phyloP scores from a whole-genome alignment of 64 coral and sea anemone genomes.

The Hydrozoanthus tunicans region DNA sequence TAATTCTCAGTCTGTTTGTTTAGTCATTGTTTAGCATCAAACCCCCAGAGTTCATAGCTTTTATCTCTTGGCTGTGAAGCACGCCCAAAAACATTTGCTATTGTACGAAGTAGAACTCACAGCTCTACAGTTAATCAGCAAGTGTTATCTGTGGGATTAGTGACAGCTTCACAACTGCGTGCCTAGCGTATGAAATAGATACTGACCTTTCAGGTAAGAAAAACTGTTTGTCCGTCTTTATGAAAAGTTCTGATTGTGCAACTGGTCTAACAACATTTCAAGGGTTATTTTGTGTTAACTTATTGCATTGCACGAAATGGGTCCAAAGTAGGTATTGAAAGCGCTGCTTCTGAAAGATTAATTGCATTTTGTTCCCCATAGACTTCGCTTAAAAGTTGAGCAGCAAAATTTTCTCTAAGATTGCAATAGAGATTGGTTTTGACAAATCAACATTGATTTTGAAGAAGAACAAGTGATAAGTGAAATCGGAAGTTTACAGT shows the following conservation, averaged over 20 bases:
- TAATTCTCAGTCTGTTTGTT: constrained; percentile 99
- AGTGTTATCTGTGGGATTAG: constrained; percentile 71
- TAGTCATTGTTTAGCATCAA: constrained; percentile 95
- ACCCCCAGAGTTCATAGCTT: constrained; percentile 77
- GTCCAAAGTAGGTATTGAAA: not conserved
- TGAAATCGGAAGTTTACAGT: constrained; percentile 76
- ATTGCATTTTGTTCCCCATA: constrained; percentile 12
- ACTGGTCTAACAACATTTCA: not conserved
- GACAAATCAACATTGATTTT: constrained; percentile 48
- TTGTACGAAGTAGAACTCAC: constrained; percentile 59
- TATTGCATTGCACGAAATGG: not conserved
- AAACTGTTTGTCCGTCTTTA: constrained; percentile 24
- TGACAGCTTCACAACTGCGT: constrained; percentile 40
- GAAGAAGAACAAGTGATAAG: constrained; percentile 61
- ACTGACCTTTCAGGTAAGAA: constrained; percentile 56
- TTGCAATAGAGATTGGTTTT: constrained; percentile 29
- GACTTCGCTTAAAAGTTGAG: constrained; percentile 17
- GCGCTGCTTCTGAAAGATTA: constrained; percentile 2
- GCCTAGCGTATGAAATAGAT: constrained; percentile 61
- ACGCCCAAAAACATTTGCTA: constrained; percentile 88
- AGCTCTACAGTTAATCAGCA: constrained; percentile 64
- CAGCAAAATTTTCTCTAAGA: constrained; percentile 26
- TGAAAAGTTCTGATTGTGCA: not conserved
- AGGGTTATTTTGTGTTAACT: not conserved
- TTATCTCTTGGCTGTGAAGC: constrained; percentile 75